These are phyloP conservation scores for Chalcis sispes DNA, from an alignment of 2,888 invertebrate genomes.

Conservation along the genomic window DNA sequence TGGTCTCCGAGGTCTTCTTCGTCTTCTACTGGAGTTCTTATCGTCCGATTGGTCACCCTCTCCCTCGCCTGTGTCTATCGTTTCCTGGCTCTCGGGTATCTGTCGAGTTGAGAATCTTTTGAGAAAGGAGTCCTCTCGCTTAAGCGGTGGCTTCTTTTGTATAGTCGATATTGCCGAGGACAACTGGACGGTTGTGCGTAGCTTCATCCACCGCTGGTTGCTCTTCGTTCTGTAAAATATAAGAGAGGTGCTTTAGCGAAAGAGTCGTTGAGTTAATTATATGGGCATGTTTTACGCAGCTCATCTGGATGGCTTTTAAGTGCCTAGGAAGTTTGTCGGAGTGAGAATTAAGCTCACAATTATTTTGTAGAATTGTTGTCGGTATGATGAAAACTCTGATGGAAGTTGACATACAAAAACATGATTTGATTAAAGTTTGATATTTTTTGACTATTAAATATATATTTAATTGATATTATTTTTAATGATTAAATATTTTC, in stretches of 20 bases:
- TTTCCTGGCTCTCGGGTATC: conserved; percentile 90
- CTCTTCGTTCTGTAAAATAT: conserved; percentile 85
- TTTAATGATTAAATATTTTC: too few species aligned
- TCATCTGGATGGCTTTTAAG: too few species aligned
- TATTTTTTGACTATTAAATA: neutral
- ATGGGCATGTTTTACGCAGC: neutral
- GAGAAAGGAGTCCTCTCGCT: conserved; percentile 94
- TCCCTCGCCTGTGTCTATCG: conserved; percentile 85
- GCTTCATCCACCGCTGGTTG: conserved; percentile 97
- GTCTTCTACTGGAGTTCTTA: conserved; percentile 78
- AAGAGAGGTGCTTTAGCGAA: conserved; percentile 16
- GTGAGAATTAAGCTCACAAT: too few species aligned
- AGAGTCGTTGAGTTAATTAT: neutral
- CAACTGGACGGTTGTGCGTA: conserved; percentile 94
- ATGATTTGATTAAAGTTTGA: neutral
- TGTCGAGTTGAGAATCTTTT: conserved; percentile 96
- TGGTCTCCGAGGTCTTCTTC: conserved; percentile 81
- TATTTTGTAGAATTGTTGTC: too few species aligned
- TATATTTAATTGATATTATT: neutral
- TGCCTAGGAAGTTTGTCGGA: too few species aligned
- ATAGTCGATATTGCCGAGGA: conserved; percentile 88
- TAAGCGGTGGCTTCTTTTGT: conserved; percentile 92
- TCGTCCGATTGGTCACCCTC: conserved; percentile 78
- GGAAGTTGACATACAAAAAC: neutral
- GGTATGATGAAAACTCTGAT: conserved; percentile 33